These are phyloP conservation scores for Pedetes capensis DNA, from an alignment of 2,113 vertebrate species.

Conservation along the genomic window DNA sequence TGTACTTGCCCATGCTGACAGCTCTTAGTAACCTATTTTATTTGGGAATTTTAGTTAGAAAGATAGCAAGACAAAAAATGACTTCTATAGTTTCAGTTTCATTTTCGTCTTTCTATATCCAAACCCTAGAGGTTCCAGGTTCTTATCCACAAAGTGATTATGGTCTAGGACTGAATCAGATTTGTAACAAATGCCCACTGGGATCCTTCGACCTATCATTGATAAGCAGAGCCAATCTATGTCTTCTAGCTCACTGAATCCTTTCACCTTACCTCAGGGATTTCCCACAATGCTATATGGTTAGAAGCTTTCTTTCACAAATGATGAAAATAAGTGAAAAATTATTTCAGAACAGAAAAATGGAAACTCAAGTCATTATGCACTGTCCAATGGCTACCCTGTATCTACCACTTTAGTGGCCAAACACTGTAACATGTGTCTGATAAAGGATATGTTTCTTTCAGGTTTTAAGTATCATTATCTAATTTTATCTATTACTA, in stretches of 20 bases:
- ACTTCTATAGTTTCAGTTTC: conserved; percentile 55
- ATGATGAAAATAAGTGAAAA: conserved; percentile 58
- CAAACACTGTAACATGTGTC: background rate
- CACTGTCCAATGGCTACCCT: background rate
- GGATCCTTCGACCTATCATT: conserved; percentile 71
- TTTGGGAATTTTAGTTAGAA: conserved; percentile 34
- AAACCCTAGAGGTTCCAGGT: conserved; percentile 70
- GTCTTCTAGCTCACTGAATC: conserved; percentile 52
- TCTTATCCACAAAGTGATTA: conserved; percentile 65
- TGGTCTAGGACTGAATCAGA: conserved; percentile 72
- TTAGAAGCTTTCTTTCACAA: conserved; percentile 58
- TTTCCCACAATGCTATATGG: background rate
- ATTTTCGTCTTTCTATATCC: conserved; percentile 52
- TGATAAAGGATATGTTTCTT: background rate
- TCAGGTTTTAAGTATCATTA: conserved; percentile 25
- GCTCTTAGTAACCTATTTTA: background rate
- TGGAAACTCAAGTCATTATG: conserved; percentile 40
- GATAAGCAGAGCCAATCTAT: conserved; percentile 17
- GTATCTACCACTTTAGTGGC: background rate
- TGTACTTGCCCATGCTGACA: background rate
- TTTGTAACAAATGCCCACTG: conserved; percentile 66
- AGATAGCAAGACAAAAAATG: conserved; percentile 10
- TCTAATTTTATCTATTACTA: conserved; percentile 51
- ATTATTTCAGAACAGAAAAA: conserved; percentile 56
- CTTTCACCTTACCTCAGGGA: conserved; percentile 59